These are phyloP conservation scores for Pseudobourletiella spinata DNA, from an alignment of 1,140 invertebrate genomes.

Conservation along the genomic window DNA sequence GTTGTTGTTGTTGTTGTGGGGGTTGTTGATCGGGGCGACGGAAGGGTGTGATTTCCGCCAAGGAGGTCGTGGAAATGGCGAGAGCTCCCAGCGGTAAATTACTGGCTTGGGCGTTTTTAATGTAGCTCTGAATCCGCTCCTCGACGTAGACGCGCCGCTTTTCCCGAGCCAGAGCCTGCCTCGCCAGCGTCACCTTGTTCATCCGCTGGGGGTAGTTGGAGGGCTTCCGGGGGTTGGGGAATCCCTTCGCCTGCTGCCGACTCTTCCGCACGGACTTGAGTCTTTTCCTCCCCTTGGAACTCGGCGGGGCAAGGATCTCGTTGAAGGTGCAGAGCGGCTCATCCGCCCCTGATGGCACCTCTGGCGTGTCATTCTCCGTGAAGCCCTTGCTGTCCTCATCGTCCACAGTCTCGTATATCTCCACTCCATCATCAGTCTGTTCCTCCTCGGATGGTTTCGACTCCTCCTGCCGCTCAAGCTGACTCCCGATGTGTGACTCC, in stretches of 20 bases:
- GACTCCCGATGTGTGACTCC: too few species aligned
- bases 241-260: not conserved
- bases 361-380: too few species aligned
- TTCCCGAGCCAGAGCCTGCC: slow-evolving; percentile 32
- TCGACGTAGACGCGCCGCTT: slow-evolving; percentile 33
- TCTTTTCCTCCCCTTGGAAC: slow-evolving; percentile 2
- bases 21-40: not conserved
- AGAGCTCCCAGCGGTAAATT: not conserved
- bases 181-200: slow-evolving; percentile 31
- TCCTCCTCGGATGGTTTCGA: too few species aligned
- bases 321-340: not conserved
- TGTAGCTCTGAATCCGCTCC: slow-evolving; percentile 31
- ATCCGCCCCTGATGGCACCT: too few species aligned
- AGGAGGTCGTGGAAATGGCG: not conserved
- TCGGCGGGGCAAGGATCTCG: not conserved
- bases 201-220: slow-evolving; percentile 31
- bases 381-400: not conserved
- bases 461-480: too few species aligned
- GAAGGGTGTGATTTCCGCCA: too few species aligned
- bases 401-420: not conserved
- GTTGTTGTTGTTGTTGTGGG: too few species aligned
- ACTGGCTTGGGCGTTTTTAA: slow-evolving; percentile 17
- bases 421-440: too few species aligned
- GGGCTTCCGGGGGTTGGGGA: slow-evolving; percentile 25
- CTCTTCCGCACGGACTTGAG: not conserved